These are phyloP conservation scores for Stictonetta naevosa DNA, from an alignment of 2,113 vertebrate species.

Conservation along the genomic window DNA sequence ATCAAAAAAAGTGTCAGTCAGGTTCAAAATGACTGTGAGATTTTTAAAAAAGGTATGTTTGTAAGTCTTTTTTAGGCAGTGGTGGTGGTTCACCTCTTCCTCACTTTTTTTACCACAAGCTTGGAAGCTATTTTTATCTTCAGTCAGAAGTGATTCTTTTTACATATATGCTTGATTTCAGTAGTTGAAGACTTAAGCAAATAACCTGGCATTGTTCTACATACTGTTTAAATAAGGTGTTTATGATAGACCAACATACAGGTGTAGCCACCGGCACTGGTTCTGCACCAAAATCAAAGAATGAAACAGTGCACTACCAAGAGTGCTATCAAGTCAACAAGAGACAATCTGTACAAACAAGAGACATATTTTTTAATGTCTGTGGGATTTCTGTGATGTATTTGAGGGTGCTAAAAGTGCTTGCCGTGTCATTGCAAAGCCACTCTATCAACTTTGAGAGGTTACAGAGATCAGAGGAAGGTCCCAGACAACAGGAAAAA, in stretches of 20 bases:
- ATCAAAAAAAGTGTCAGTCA: background rate
- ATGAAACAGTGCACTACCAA: background rate
- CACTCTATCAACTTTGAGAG: background rate
- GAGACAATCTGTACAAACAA: background rate
- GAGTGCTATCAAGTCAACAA: background rate
- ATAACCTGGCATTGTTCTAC: background rate
- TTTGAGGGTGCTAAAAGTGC: background rate
- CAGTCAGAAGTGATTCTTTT: background rate
- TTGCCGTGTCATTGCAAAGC: background rate
- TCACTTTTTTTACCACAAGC: background rate
- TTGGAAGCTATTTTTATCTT: background rate
- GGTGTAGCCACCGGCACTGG: background rate
- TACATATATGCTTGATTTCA: background rate
- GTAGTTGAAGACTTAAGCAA: background rate
- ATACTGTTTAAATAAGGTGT: background rate
- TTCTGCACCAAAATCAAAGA: background rate
- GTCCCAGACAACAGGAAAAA: background rate
- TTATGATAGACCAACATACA: accelerated
- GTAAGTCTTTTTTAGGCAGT: background rate
- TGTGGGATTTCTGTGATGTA: background rate
- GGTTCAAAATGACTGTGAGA: background rate
- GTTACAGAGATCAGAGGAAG: background rate
- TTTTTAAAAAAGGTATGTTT: background rate
- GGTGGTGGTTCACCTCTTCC: background rate
- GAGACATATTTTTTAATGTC: background rate